phyloP scores from a whole-genome alignment of 2,797 vertebrate genomes.

The Bucorvus abyssinicus region DNA sequence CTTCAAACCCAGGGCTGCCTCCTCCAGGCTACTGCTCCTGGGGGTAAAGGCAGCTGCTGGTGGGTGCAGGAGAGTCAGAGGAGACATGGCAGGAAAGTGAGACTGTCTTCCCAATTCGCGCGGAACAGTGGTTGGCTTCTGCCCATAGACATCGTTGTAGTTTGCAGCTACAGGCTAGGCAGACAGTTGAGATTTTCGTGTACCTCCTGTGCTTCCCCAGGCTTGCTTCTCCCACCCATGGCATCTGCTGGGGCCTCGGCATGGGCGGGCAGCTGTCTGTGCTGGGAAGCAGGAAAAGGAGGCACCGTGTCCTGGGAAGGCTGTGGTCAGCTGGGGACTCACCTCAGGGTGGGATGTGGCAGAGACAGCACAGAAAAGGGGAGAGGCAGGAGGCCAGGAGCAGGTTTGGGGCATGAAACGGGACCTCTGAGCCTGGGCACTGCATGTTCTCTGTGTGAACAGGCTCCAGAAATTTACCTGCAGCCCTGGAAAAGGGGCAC shows the following conservation, averaged over 20 bases:
- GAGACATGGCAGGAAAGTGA: neutral
- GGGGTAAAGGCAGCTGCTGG: neutral
- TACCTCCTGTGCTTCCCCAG: neutral
- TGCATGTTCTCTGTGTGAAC: fast-evolving
- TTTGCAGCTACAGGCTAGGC: neutral
- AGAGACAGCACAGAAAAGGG: neutral
- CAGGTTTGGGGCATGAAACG: neutral
- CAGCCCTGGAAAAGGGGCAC: neutral
- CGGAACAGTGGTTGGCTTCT: neutral
- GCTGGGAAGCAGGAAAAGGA: fast-evolving
- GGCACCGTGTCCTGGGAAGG: fast-evolving
- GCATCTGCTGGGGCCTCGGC: neutral
- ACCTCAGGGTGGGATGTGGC: neutral
- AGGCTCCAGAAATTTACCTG: neutral
- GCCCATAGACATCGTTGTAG: fast-evolving
- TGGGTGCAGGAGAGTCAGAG: neutral
- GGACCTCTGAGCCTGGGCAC: neutral
- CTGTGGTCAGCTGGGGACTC: neutral
- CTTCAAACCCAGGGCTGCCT: neutral
- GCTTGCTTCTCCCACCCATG: neutral
- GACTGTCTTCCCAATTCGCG: neutral
- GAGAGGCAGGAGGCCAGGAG: neutral
- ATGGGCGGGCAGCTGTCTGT: fast-evolving
- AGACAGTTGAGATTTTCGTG: neutral
- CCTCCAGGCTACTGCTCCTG: neutral